Percentiles rank a stretch among this genome's conserved stretches.
phyloP scores from a whole-genome alignment of 2,888 invertebrate genomes.

The Bombylius discolor region DNA sequence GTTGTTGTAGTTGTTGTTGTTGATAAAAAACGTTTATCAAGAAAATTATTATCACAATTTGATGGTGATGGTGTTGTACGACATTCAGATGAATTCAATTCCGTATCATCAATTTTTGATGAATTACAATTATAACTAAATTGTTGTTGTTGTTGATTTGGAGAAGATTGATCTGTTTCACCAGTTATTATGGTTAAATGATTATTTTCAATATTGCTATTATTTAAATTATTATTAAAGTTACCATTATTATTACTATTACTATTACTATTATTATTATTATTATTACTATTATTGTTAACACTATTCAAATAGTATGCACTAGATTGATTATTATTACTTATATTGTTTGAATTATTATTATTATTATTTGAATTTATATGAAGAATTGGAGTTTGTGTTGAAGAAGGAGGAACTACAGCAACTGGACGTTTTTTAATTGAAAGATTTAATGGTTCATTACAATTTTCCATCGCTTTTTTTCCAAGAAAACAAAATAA shows the following conservation, averaged over 20 bases:
- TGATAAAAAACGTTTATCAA: slow-evolving; percentile 3
- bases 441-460: slow-evolving; percentile 39
- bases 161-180: neutral
- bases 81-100: slow-evolving; percentile 7
- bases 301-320: neutral
- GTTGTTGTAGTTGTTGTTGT: slow-evolving; percentile 5
- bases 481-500: neutral
- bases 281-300: slow-evolving; percentile 2
- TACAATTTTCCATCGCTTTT: slow-evolving; percentile 20
- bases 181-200: neutral
- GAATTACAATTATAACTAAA: neutral
- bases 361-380: slow-evolving; percentile 8
- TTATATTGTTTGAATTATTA: slow-evolving; percentile 11
- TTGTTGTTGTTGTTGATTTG: slow-evolving; percentile 9
- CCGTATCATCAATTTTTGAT: slow-evolving; percentile 6
- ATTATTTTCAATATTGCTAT: neutral
- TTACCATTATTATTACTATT: slow-evolving; percentile 6
- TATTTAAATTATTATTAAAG: neutral
- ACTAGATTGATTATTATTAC: neutral
- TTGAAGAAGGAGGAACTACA: slow-evolving; percentile 40
- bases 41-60: neutral
- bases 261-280: neutral
- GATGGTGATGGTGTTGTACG: slow-evolving; percentile 9
- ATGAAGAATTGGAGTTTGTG: slow-evolving; percentile 3
- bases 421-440: slow-evolving; percentile 41